These are phyloP conservation scores for Epinephelus coioides DNA, from an alignment of 2,797 vertebrate genomes.

Conservation along the genomic window DNA sequence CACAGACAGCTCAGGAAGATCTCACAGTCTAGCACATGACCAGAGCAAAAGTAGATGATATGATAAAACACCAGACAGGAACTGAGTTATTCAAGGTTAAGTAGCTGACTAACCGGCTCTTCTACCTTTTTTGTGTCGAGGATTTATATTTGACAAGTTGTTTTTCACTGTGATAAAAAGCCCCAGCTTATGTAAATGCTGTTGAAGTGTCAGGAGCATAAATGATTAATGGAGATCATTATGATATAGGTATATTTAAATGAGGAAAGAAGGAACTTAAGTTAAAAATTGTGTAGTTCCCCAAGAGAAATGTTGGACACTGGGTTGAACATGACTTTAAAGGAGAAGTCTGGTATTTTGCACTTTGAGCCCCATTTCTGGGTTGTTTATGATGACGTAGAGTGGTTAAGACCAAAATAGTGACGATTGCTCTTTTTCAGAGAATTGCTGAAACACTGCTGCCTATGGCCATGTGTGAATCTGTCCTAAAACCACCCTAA, in stretches of 20 bases:
- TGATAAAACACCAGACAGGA: constrained; percentile 2
- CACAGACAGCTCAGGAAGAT: constrained; percentile 1
- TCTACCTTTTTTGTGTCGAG: background rate
- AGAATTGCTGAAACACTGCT: no score
- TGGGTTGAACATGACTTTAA: background rate
- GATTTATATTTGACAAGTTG: background rate
- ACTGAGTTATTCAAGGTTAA: background rate
- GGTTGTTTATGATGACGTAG: no score
- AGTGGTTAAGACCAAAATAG: no score
- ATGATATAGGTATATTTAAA: background rate
- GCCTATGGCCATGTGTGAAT: no score
- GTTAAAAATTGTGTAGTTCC: background rate
- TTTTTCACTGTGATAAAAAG: background rate
- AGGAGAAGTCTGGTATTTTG: constrained; percentile 57
- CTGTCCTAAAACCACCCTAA: no score
- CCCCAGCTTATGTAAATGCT: background rate
- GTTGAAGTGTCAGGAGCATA: background rate
- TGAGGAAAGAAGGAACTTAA: no score
- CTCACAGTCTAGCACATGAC: background rate
- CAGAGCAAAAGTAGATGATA: constrained; percentile 18
- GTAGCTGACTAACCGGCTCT: background rate
- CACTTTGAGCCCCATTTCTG: background rate
- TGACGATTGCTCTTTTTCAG: no score
- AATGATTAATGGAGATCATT: background rate
- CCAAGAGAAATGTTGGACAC: background rate